These are phyloP conservation scores for Gallirallus australis DNA, from an alignment of 2,797 vertebrate species.

Conservation along the genomic window DNA sequence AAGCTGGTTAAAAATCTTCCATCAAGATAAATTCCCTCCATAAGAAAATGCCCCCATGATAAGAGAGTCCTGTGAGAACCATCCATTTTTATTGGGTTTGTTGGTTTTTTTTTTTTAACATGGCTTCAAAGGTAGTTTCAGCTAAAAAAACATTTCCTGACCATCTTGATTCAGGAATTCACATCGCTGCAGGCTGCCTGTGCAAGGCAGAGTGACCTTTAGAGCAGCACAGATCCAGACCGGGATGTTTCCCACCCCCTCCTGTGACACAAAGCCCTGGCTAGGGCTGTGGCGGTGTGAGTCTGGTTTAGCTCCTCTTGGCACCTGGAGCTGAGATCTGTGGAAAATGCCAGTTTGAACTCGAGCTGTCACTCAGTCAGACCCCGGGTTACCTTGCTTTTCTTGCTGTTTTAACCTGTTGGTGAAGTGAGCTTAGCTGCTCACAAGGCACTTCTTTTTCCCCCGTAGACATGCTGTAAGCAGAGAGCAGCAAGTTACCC, in stretches of 20 bases:
- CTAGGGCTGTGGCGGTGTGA: neutral
- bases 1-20: neutral
- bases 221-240: neutral
- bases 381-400: neutral
- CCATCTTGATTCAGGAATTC: slow-evolving; percentile 30
- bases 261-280: slow-evolving; percentile 17
- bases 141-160: slow-evolving; percentile 16
- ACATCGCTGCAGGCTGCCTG: slow-evolving; percentile 19
- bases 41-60: neutral
- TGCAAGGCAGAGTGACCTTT: slow-evolving; percentile 50
- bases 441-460: neutral
- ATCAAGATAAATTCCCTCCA: neutral
- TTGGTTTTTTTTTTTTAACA: neutral
- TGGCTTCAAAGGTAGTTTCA: slow-evolving; percentile 14
- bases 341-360: neutral
- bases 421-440: neutral
- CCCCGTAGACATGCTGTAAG: neutral
- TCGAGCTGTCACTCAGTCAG: neutral
- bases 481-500: neutral
- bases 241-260: slow-evolving; percentile 9
- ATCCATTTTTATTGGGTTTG: neutral
- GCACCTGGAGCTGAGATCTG: neutral
- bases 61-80: neutral
- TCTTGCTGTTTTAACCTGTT: slow-evolving; percentile 1
- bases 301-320: slow-evolving; percentile 41